These are phyloP conservation scores for Ctenopoma kingsleyae DNA, from an alignment of 2,797 vertebrate genomes.

Conservation along the genomic window DNA sequence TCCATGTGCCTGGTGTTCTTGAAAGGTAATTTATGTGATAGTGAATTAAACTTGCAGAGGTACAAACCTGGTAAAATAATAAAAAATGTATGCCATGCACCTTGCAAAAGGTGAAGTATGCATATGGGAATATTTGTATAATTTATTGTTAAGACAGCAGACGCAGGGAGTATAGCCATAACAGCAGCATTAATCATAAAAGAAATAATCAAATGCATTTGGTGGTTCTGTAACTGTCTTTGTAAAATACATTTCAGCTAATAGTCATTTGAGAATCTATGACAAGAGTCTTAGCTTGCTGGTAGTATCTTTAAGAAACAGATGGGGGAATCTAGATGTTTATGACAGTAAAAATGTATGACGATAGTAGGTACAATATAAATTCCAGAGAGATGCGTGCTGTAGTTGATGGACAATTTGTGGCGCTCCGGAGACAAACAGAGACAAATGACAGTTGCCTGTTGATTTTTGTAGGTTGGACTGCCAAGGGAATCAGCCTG, in stretches of 20 bases:
- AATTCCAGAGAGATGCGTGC: constrained; percentile 43
- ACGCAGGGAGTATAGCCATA: not conserved
- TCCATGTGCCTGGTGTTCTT: too few species aligned
- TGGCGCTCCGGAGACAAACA: constrained; percentile 57
- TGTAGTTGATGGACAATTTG: constrained; percentile 68
- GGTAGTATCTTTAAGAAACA: constrained; percentile 44
- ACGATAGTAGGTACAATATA: constrained; percentile 44
- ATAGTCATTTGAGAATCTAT: constrained; percentile 53
- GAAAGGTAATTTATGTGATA: too few species aligned
- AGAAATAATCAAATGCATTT: constrained; percentile 11
- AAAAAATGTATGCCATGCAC: not conserved
- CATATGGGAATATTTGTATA: constrained; percentile 3
- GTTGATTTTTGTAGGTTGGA: constrained; percentile 63
- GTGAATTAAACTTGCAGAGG: too few species aligned
- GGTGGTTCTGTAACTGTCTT: constrained; percentile 30
- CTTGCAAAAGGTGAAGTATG: not conserved
- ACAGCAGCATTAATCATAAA: constrained; percentile 23
- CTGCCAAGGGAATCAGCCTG: constrained; percentile 49
- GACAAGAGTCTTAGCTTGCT: constrained; percentile 35
- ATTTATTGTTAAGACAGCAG: constrained; percentile 11
- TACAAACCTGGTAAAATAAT: too few species aligned
- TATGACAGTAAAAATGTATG: constrained; percentile 62
- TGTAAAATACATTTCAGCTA: constrained; percentile 37
- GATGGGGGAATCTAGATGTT: constrained; percentile 58
- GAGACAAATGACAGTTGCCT: constrained; percentile 66